Conservation (phyloP, 2,888 invertebrate species). For the Tethea ocularis region DNA sequence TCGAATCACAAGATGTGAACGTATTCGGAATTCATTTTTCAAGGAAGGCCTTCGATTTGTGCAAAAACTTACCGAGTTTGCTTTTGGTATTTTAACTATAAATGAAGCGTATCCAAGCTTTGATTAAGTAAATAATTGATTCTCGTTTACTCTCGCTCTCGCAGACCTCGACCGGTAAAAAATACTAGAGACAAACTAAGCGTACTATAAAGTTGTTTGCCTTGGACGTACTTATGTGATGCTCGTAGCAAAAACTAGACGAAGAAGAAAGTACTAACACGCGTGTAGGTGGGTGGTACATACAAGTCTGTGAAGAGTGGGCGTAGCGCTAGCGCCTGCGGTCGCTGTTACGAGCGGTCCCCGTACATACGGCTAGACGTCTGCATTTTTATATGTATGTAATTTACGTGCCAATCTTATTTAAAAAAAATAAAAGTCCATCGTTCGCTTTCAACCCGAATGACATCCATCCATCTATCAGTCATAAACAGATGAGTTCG, state of each 20-base stretch:
- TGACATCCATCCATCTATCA: neutral
- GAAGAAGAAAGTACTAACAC: conserved; percentile 34
- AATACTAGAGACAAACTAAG: neutral
- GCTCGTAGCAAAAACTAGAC: conserved; percentile 26
- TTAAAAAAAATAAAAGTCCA: conserved; percentile 30
- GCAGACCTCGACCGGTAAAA: conserved; percentile 6
- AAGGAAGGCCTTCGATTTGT: neutral
- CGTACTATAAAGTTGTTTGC: neutral
- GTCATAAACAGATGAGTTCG: neutral
- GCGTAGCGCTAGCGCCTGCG: conserved; percentile 32
- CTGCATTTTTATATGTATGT: conserved; percentile 10
- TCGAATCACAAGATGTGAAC: neutral
- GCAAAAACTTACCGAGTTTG: neutral
- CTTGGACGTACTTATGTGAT: conserved; percentile 14
- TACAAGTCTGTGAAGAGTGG: conserved; percentile 30
- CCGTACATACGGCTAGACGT: conserved; percentile 31
- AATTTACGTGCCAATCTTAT: conserved; percentile 26
- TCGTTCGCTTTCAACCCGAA: conserved; percentile 18
- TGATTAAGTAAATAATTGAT: conserved; percentile 1
- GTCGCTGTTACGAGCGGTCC: conserved; percentile 19
- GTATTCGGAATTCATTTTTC: neutral
- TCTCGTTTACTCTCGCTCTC: conserved; percentile 3
- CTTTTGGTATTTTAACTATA: neutral
- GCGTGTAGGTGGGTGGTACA: conserved; percentile 38
- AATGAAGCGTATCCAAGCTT: conserved; percentile 2